Evolutionary conservation across 2,888 invertebrate species (phyloP).

Genomic region (Heterodera filipjevi): DNA sequence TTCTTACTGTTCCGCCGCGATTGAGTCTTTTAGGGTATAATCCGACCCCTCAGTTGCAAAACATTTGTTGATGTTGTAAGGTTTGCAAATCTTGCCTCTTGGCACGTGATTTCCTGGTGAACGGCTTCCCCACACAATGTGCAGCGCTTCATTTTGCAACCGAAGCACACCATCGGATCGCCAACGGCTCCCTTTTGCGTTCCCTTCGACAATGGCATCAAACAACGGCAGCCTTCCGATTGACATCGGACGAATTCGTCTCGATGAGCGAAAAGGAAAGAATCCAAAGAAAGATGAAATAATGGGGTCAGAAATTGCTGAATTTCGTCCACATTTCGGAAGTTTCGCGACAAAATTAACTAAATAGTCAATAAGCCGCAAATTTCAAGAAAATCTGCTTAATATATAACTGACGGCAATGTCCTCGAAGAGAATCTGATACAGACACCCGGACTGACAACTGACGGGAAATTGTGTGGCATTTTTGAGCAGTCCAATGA

Average conservation of each 20-base stretch:
- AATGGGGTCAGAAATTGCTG: background rate
- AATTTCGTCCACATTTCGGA: background rate
- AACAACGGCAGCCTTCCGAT: background rate
- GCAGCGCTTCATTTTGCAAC: background rate
- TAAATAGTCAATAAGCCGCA: background rate
- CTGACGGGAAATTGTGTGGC: background rate
- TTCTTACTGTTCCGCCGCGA: no score
- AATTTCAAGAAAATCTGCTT: no score
- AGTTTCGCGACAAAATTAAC: background rate
- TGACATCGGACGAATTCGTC: background rate
- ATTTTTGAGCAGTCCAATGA: constrained; percentile 4
- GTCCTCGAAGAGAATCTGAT: constrained; percentile 1
- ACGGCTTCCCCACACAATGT: constrained; percentile 1
- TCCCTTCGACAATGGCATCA: background rate
- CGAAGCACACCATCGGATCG: background rate
- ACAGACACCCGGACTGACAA: background rate
- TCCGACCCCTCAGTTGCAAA: no score
- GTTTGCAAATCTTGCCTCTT: no score
- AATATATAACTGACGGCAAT: background rate
- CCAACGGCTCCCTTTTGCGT: background rate
- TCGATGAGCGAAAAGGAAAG: background rate
- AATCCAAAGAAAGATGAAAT: background rate
- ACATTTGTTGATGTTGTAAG: no score
- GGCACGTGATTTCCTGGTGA: background rate
- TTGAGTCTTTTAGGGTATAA: no score